A percentile compares a stretch with the other conserved stretches of the same genome.
Conservation (phyloP, 1,140 invertebrate genomes). For the Pseudomyrmex cubaensis region DNA sequence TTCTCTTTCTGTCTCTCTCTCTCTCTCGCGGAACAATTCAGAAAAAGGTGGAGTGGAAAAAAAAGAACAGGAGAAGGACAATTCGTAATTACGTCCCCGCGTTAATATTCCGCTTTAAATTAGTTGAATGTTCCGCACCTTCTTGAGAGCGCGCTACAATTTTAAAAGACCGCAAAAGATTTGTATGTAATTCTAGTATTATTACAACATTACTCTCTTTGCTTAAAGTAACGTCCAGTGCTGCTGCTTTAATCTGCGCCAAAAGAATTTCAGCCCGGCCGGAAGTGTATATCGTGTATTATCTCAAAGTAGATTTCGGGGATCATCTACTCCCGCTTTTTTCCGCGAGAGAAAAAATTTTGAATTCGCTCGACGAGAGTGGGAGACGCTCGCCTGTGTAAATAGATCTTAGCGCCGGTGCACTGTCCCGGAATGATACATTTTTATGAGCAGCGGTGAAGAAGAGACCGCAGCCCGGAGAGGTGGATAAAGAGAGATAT, state of each 20-base stretch:
- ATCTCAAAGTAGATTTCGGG: not conserved
- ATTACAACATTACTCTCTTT: not conserved
- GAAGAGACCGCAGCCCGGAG: not conserved
- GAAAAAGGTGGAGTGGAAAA: not conserved
- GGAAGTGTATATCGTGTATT: not conserved
- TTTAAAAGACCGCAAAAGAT: not conserved
- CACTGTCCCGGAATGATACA: constrained; percentile 38
- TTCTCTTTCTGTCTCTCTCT: not conserved
- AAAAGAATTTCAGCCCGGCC: not conserved
- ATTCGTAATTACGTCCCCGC: constrained; percentile 16
- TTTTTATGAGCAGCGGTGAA: constrained; percentile 43
- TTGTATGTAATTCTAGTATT: not conserved
- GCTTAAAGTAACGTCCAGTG: not conserved
- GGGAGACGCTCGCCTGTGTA: constrained; percentile 8
- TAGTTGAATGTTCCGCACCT: not conserved
- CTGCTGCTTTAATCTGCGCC: not conserved
- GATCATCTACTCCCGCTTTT: not conserved
- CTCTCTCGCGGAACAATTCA: not conserved
- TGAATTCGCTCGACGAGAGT: not conserved
- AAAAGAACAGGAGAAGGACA: not conserved
- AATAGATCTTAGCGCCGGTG: constrained; percentile 38
- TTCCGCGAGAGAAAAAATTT: not conserved
- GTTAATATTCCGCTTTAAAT: not conserved
- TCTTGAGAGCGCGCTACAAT: no score
- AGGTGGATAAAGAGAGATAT: constrained; percentile 53